These are phyloP conservation scores for Lithophane leautieri DNA, from an alignment of 2,888 invertebrate species.

Conservation along the genomic window DNA sequence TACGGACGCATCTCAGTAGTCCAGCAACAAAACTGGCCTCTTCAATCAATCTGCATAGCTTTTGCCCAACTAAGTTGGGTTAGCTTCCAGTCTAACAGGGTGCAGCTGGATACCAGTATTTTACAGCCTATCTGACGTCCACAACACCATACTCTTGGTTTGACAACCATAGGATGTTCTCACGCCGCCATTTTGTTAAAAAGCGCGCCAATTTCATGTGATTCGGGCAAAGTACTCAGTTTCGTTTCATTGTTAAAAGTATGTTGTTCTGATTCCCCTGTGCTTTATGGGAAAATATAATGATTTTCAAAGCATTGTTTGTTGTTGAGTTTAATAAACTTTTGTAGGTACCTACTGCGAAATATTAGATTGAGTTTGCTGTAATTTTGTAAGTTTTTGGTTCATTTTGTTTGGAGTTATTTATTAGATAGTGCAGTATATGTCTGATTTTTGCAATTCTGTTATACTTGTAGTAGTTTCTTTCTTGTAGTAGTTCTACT, in stretches of 20 bases:
- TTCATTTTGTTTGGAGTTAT: background rate
- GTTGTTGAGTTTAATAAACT: conserved; percentile 60
- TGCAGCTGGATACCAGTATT: no score
- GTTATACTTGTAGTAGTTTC: no score
- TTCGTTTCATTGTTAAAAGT: conserved; percentile 73
- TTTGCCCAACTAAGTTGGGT: no score
- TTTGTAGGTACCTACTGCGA: conserved; percentile 44
- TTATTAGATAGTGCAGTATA: background rate
- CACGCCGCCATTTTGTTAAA: conserved; percentile 74
- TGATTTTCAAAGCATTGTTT: conserved; percentile 64
- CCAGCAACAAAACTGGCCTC: background rate
- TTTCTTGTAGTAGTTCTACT: no score
- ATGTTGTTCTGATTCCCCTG: conserved; percentile 73
- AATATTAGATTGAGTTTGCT: conserved; percentile 28
- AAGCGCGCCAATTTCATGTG: conserved; percentile 78
- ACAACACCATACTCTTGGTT: no score
- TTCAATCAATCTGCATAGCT: background rate
- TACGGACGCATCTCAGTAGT: background rate
- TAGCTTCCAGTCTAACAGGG: no score
- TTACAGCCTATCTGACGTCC: no score
- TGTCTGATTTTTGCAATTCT: background rate
- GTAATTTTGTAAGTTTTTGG: conserved; percentile 1
- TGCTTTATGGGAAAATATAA: conserved; percentile 70
- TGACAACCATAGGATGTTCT: conserved; percentile 63
- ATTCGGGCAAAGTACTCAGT: conserved; percentile 77